Conservation (phyloP, 92 coral and sea anemone species). For the Virgularia gustaviana region DNA sequence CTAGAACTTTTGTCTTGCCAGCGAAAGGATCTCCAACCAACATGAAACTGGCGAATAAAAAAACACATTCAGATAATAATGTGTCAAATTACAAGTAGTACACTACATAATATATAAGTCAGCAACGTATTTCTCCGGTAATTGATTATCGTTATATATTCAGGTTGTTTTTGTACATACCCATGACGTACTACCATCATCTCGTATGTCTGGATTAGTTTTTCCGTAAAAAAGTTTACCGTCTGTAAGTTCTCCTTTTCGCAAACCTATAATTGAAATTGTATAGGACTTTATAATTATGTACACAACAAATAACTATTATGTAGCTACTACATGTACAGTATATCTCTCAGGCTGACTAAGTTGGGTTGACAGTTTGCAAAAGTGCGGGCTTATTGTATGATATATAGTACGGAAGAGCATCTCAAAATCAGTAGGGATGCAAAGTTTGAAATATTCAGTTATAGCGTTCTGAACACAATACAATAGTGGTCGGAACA, state of each 20-base stretch:
- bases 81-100: neutral
- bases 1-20: slow-evolving; percentile 82
- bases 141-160: neutral
- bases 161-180: slow-evolving; percentile 45
- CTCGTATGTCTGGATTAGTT: slow-evolving; percentile 93
- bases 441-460: too few species aligned
- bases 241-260: slow-evolving; percentile 81
- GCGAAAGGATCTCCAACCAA: slow-evolving; percentile 99
- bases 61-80: neutral
- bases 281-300: too few species aligned
- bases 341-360: too few species aligned
- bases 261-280: too few species aligned
- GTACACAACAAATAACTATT: too few species aligned
- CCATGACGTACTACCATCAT: slow-evolving; percentile 99
- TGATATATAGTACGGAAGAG: too few species aligned
- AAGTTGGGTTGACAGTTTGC: too few species aligned
- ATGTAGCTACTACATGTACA: too few species aligned
- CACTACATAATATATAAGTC: neutral
- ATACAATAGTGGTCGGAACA: too few species aligned
- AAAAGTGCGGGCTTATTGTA: too few species aligned
- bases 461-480: too few species aligned
- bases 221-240: slow-evolving; percentile 93
- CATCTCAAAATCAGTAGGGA: too few species aligned
- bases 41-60: slow-evolving; percentile 69
- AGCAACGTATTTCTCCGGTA: neutral